Evolutionary conservation across 2,113 vertebrate species (phyloP).

Genomic region (Sebastes schlegelii): DNA sequence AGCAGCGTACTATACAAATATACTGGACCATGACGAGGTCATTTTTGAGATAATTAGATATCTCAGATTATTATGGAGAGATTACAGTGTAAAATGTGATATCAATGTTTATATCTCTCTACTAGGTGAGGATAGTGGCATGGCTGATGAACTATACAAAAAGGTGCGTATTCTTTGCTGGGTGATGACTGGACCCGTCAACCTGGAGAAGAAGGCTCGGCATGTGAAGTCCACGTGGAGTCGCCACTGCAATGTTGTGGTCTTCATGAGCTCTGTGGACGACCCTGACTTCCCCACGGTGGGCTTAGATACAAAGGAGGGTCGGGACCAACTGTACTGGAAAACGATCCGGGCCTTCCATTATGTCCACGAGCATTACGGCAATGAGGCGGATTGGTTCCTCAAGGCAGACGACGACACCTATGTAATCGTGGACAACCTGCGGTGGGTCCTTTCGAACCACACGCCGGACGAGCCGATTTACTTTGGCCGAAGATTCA

Average conservation of each 20-base stretch:
- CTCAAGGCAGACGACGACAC: constrained; percentile 87
- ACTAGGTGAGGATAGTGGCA: constrained; percentile 79
- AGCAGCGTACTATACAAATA: too few relatives aligned
- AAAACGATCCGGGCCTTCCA: constrained; percentile 86
- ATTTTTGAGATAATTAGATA: not conserved
- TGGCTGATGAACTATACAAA: constrained; percentile 79
- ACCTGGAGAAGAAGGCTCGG: constrained; percentile 79
- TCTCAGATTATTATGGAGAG: not conserved
- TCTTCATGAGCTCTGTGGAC: constrained; percentile 85
- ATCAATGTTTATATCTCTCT: not conserved
- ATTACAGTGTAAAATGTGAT: not conserved
- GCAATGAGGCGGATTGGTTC: constrained; percentile 84
- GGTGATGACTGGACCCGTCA: constrained; percentile 83
- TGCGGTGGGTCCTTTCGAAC: constrained; percentile 83
- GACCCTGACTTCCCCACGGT: constrained; percentile 79
- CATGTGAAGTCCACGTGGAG: constrained; percentile 84
- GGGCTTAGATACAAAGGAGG: constrained; percentile 82
- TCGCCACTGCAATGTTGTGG: constrained; percentile 79
- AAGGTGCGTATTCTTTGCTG: constrained; percentile 86
- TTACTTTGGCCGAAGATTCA: constrained; percentile 86
- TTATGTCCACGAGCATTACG: constrained; percentile 82
- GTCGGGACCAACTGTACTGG: constrained; percentile 85
- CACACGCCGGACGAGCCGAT: constrained; percentile 78
- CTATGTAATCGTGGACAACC: constrained; percentile 84
- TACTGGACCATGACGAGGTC: too few relatives aligned